Evolutionary conservation across 1,140 invertebrate genomes (phyloP), one percentile per base, ranked within the genome.

Genomic region (Bombus balteatus): DNA sequence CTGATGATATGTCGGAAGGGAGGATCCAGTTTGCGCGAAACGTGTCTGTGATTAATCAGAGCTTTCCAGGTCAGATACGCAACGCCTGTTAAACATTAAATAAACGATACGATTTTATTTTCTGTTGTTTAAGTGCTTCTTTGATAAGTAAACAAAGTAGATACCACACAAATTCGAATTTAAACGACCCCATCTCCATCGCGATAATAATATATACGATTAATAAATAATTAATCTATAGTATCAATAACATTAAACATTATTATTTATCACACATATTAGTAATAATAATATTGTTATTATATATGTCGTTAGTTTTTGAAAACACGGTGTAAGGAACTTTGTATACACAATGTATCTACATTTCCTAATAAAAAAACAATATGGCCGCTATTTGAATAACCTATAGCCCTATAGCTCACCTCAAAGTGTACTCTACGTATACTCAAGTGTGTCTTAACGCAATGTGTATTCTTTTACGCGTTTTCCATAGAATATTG

Each of bases 1-100:
- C 82, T 62, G 82, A 79, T 84, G 82, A 37, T 79, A 79, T 25
- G 82, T 84, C 70, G 57, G 71, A 74, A 75, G 59, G 71, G 43
- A 47, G 32, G 76, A 80, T 85, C 53, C 83, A 85, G 76, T 80
- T 80, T 73, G 37, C 59, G 70, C 57, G 53, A 53, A 81, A 68
- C n/a, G 47, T 39, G 59, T 66, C 59, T 57, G 34, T n/a, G n/a
- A 37, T 74, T 85, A 59, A 85, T 81, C 70, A 53, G 18, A 22
- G 59, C 41, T 85, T 85, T 81, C 57, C 71, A 74, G 71, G 83
- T 73, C 78, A 85, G 28, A 85, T 65, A 73, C 34, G 57, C 37
- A 71, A 22, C 43, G 71, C 41, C 70, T 53, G 43, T 81, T 81
- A 57, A 74, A 85, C 37, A 80, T 65, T 37, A n/a, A 81, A 25